phyloP scores from a whole-genome alignment of 2,113 vertebrate genomes.

The Cyrtonyx montezumae region DNA sequence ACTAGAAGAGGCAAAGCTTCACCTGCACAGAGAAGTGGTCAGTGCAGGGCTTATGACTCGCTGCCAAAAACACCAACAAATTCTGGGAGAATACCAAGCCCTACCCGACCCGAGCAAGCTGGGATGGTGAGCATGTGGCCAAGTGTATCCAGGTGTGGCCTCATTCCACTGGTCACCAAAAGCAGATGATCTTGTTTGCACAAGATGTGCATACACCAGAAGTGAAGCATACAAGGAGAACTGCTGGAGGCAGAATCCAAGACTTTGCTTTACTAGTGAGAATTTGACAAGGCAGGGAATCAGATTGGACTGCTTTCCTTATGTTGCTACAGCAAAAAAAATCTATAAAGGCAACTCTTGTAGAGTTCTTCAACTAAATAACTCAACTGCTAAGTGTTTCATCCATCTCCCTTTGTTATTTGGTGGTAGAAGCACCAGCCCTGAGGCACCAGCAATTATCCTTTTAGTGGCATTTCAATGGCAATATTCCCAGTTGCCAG shows the following conservation, averaged over 20 bases:
- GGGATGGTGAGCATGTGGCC: background rate
- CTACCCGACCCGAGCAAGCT: background rate
- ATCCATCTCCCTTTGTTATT: constrained; percentile 55
- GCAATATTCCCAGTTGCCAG: constrained; percentile 66
- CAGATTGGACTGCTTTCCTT: background rate
- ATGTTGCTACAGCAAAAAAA: background rate
- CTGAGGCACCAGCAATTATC: constrained; percentile 63
- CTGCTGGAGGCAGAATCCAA: background rate
- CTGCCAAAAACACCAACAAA: background rate
- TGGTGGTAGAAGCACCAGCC: constrained; percentile 52
- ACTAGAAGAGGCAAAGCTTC: constrained; percentile 32
- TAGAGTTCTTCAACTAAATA: constrained; percentile 13
- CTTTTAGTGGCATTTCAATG: constrained; percentile 59
- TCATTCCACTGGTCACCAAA: accelerated
- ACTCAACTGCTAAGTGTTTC: constrained; percentile 38
- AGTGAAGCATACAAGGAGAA: background rate
- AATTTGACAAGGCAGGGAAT: background rate
- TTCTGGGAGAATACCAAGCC: background rate
- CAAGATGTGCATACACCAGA: background rate
- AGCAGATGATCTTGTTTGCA: background rate
- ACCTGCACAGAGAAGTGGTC: background rate
- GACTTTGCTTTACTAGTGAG: background rate
- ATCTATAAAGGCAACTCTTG: background rate
- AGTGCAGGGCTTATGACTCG: constrained; percentile 11
- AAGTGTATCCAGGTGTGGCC: background rate